Evolutionary conservation across 2,797 vertebrate genomes (phyloP).

Genomic region (Macroramphosus scolopax): DNA sequence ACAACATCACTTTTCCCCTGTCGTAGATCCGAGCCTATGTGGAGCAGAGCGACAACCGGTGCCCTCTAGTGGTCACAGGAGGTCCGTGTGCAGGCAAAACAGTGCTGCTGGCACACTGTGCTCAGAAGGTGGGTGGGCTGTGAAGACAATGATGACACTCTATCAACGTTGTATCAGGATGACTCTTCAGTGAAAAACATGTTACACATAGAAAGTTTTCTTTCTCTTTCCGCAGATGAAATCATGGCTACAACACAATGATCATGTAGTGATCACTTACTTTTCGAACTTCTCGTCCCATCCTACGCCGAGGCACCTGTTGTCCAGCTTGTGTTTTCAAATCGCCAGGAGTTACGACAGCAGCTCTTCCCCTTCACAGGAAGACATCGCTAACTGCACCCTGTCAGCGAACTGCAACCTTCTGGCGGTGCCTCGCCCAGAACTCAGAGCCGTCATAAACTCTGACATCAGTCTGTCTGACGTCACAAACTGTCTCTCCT

Average conservation of each 20-base stretch:
- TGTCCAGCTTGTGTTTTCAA: constrained; percentile 71
- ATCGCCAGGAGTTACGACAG: constrained; percentile 53
- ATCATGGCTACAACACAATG: constrained; percentile 70
- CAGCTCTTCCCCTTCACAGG: constrained; percentile 1
- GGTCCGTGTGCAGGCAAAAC: constrained; percentile 80
- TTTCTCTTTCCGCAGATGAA: constrained; percentile 65
- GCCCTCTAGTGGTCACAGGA: constrained; percentile 76
- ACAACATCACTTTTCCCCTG: neutral
- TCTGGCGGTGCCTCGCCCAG: neutral
- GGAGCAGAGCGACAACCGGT: constrained; percentile 45
- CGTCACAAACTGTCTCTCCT: constrained; percentile 59
- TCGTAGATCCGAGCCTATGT: constrained; percentile 72
- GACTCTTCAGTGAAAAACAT: too few relatives aligned
- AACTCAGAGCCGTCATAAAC: constrained; percentile 4
- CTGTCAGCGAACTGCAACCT: constrained; percentile 1
- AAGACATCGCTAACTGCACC: neutral
- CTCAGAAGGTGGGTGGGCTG: constrained; percentile 74
- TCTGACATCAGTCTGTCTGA: constrained; percentile 35
- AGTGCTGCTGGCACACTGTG: constrained; percentile 78
- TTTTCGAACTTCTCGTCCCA: constrained; percentile 59
- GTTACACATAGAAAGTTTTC: too few relatives aligned
- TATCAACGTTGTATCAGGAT: too few relatives aligned
- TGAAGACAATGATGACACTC: too few relatives aligned
- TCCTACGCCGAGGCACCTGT: constrained; percentile 53
- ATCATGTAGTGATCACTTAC: constrained; percentile 69